phyloP scores from a whole-genome alignment of 2,888 invertebrate genomes.

The Lucinisca nassula region DNA sequence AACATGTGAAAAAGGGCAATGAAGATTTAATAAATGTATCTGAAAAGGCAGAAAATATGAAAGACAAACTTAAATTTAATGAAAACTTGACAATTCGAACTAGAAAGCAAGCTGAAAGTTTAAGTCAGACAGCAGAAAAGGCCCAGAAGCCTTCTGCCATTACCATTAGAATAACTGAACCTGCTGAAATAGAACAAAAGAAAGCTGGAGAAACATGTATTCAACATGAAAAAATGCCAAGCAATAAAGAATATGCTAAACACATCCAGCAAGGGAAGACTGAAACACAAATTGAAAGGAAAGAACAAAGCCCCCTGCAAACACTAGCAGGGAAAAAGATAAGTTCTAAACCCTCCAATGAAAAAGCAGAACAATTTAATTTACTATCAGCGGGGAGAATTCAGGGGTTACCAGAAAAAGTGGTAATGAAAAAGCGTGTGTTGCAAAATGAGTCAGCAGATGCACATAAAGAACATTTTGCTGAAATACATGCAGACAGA shows the following conservation, averaged over 20 bases:
- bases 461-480: too few species aligned
- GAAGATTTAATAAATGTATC: not conserved
- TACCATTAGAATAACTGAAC: not conserved
- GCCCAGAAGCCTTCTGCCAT: not conserved
- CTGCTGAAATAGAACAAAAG: not conserved
- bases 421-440: too few species aligned
- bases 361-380: too few species aligned
- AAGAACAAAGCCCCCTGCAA: too few species aligned
- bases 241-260: not conserved
- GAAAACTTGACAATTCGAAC: not conserved
- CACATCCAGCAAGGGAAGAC: not conserved
- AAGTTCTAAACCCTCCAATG: too few species aligned
- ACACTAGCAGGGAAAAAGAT: too few species aligned
- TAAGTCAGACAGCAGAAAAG: not conserved
- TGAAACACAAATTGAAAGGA: not conserved
- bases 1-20: not conserved
- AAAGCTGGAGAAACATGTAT: not conserved
- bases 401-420: too few species aligned
- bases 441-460: too few species aligned
- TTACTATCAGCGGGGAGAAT: too few species aligned
- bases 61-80: constrained; percentile 2
- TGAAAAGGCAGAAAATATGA: not conserved
- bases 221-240: not conserved
- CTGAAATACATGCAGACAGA: too few species aligned
- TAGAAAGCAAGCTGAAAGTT: not conserved